These are phyloP conservation scores for Erynnis tages DNA, from an alignment of 2,888 invertebrate genomes.

Conservation along the genomic window DNA sequence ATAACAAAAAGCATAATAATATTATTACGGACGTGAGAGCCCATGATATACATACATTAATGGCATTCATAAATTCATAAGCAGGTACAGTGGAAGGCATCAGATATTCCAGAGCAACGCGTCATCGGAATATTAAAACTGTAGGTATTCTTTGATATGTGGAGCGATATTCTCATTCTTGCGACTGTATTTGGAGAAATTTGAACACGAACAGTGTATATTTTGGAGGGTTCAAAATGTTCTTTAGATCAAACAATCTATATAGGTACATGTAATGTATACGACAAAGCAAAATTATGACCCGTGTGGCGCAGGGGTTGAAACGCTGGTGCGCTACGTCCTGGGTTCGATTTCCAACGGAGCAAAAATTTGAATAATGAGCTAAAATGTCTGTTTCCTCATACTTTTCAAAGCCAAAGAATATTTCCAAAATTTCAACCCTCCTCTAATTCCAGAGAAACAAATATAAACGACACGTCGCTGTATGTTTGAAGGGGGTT, in stretches of 20 bases:
- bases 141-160: constrained; percentile 49
- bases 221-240: constrained; percentile 5
- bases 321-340: no score
- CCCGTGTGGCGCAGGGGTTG: no score
- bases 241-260: not conserved
- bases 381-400: no score
- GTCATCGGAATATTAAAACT: constrained; percentile 58
- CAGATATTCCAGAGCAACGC: constrained; percentile 48
- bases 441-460: no score
- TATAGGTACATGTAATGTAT: no score
- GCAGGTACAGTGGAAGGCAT: constrained; percentile 39
- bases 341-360: no score
- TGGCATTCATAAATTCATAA: constrained; percentile 63
- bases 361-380: no score
- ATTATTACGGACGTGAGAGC: constrained; percentile 34
- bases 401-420: no score
- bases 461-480: no score
- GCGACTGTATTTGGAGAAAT: not conserved
- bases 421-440: no score
- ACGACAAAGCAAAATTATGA: no score
- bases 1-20: constrained; percentile 25
- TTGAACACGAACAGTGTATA: not conserved
- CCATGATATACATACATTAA: constrained; percentile 46
- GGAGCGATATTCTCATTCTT: constrained; percentile 16
- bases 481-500: no score